A percentile compares a stretch with the other conserved stretches of the same genome.
These are phyloP conservation scores for Formica exsecta DNA, from an alignment of 1,140 invertebrate genomes.

Conservation along the genomic window DNA sequence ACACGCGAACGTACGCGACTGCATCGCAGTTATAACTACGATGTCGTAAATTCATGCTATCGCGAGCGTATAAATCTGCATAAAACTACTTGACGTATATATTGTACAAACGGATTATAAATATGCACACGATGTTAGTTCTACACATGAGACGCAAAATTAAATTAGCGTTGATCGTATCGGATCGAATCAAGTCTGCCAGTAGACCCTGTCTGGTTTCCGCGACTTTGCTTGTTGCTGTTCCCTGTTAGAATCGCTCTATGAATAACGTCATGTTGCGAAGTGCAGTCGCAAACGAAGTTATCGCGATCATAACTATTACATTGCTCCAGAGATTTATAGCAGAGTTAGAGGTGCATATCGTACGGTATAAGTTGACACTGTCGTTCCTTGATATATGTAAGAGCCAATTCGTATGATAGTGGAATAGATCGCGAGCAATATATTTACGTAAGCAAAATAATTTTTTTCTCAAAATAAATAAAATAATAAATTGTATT, in stretches of 20 bases:
- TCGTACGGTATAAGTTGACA: conserved; percentile 7
- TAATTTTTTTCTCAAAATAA: neutral
- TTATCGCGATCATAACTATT: conserved; percentile 48
- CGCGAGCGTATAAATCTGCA: conserved; percentile 19
- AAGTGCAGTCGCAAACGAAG: neutral
- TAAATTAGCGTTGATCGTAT: neutral
- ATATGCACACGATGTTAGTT: neutral
- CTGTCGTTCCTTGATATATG: neutral
- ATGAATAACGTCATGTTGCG: conserved; percentile 25
- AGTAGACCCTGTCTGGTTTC: neutral
- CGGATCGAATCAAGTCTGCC: neutral
- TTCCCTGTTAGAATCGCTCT: conserved; percentile 15
- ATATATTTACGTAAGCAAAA: neutral
- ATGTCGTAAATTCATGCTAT: conserved; percentile 43
- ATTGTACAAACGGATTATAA: neutral
- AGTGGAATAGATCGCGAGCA: neutral
- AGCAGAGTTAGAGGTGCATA: neutral
- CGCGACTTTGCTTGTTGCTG: conserved; percentile 10
- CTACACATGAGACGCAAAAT: neutral
- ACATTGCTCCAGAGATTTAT: conserved; percentile 12
- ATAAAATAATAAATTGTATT: conserved; percentile 9
- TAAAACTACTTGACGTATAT: neutral
- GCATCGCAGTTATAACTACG: neutral
- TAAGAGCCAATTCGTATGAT: neutral
- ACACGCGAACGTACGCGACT: neutral